Evolutionary conservation across 2,888 invertebrate species (phyloP).

Genomic region (Metallyticus violacea): DNA sequence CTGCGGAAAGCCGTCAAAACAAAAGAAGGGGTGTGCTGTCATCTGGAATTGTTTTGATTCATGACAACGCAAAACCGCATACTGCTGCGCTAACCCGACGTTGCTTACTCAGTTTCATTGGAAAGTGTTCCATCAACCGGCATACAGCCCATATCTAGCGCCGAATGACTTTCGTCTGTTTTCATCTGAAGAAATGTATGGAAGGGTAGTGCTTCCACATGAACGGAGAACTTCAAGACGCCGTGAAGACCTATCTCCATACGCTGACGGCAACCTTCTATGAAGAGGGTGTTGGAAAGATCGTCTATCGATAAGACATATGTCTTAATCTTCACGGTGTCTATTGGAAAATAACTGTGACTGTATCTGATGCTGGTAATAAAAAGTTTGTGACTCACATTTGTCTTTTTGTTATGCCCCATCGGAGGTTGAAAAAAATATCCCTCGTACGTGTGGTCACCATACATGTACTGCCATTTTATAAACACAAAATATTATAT

Average conservation of each 20-base stretch:
- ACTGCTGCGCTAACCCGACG: neutral
- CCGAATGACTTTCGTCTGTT: neutral
- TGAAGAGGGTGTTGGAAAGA: neutral
- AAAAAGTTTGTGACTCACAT: neutral
- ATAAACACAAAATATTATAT: too few species aligned
- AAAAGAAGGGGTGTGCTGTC: neutral
- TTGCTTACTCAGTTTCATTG: neutral
- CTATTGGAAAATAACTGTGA: neutral
- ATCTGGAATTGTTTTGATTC: neutral
- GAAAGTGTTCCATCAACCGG: neutral
- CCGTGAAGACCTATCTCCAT: too few species aligned
- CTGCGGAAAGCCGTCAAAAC: neutral
- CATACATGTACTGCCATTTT: too few species aligned
- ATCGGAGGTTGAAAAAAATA: neutral
- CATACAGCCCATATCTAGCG: neutral
- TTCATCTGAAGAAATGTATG: neutral
- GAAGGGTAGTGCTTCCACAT: neutral
- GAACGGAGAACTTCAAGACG: neutral
- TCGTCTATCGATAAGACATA: neutral
- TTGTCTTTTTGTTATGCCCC: neutral
- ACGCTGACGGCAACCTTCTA: neutral
- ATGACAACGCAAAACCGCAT: neutral
- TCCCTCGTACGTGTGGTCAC: neutral
- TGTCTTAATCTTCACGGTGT: neutral
- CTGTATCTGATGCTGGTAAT: neutral